Evolutionary conservation across 2,113 vertebrate genomes (phyloP).

Genomic region (rabbit (Oryctolagus cuniculus)): DNA sequence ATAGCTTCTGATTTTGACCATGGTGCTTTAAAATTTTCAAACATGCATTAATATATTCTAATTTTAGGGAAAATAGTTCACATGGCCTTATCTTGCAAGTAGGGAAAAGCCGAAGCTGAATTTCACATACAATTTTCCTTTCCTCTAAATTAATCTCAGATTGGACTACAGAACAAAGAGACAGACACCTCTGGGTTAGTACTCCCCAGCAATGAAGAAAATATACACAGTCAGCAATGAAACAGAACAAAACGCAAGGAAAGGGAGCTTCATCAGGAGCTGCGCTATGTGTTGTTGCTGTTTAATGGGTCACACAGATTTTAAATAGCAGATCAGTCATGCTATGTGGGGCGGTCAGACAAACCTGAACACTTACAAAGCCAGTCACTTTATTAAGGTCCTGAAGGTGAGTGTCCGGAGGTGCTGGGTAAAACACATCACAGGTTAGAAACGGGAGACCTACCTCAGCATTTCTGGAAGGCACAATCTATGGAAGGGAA

Average conservation of each 20-base stretch:
- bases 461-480: conserved; percentile 89
- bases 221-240: conserved; percentile 83
- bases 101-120: conserved; percentile 86
- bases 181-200: conserved; percentile 85
- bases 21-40: conserved; percentile 87
- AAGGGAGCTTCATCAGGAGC: conserved; percentile 71
- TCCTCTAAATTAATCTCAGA: conserved; percentile 81
- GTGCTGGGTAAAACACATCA: conserved; percentile 85
- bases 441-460: conserved; percentile 82
- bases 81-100: conserved; percentile 85
- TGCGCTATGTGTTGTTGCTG: conserved; percentile 38
- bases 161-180: conserved; percentile 74
- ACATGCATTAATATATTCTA: conserved; percentile 90
- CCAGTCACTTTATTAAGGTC: conserved; percentile 84
- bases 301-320: conserved; percentile 75
- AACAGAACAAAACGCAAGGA: conserved; percentile 62
- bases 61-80: conserved; percentile 87
- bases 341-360: conserved; percentile 82
- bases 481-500: conserved; percentile 88
- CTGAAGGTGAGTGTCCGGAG: conserved; percentile 84
- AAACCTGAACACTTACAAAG: conserved; percentile 80
- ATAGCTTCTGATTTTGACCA: conserved; percentile 88
- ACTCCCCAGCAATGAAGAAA: conserved; percentile 76
- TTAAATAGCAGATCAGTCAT: conserved; percentile 84
- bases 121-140: conserved; percentile 84